Percentiles rank a stretch among this genome's conserved stretches.
Evolutionary conservation across 1,140 invertebrate species (phyloP).

Genomic region (Aphis gossypii): DNA sequence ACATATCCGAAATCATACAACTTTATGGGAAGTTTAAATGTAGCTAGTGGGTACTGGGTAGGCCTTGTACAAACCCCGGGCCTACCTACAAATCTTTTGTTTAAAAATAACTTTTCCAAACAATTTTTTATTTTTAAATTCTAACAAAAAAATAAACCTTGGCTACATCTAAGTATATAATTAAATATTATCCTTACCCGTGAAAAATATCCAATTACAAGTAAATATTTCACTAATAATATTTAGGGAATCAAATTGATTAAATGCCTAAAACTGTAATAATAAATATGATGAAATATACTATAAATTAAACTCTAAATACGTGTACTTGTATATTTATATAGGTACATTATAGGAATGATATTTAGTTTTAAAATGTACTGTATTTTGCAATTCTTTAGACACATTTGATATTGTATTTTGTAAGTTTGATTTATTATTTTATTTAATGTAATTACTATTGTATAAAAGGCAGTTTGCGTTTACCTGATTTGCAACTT

Average conservation of each 20-base stretch:
- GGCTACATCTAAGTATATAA: constrained; percentile 8
- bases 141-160: not conserved
- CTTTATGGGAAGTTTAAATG: not conserved
- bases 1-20: no score
- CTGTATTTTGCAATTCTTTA: not conserved
- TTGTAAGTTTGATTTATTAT: not conserved
- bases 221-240: not conserved
- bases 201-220: not conserved
- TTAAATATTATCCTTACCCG: not conserved
- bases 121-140: constrained; percentile 12
- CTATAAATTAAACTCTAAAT: not conserved
- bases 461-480: not conserved
- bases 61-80: not conserved
- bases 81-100: not conserved
- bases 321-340: not conserved
- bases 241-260: not conserved
- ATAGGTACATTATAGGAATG: not conserved
- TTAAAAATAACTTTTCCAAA: constrained; percentile 19
- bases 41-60: not conserved
- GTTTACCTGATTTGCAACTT: constrained; percentile 65
- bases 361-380: not conserved
- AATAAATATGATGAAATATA: not conserved
- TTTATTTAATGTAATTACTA: not conserved
- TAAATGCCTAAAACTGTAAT: not conserved
- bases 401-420: not conserved